Percentiles rank a stretch among this genome's conserved stretches.
phyloP scores from a whole-genome alignment of 1,140 invertebrate species.

The Brachystomella parvula region DNA sequence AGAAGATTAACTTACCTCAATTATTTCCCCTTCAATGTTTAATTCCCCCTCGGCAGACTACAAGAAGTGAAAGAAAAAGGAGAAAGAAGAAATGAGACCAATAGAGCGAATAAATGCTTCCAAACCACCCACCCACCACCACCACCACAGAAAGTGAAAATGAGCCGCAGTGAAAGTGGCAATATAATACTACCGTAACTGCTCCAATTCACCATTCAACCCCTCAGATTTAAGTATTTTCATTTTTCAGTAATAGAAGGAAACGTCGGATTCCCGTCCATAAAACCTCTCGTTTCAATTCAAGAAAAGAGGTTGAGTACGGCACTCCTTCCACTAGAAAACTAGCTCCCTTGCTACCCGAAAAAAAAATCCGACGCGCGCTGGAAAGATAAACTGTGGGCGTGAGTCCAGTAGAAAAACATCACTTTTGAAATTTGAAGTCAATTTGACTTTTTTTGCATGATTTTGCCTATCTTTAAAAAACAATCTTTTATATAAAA shows the following conservation, averaged over 20 bases:
- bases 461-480: too few relatives aligned
- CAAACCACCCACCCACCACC: neutral
- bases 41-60: conserved; percentile 20
- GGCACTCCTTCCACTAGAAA: too few relatives aligned
- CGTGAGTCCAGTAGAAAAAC: too few relatives aligned
- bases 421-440: too few relatives aligned
- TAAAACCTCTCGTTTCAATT: neutral
- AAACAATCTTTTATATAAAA: too few relatives aligned
- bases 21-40: conserved; percentile 27
- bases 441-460: too few relatives aligned
- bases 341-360: too few relatives aligned
- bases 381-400: too few relatives aligned
- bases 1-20: conserved; percentile 28
- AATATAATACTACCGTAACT: neutral
- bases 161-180: neutral
- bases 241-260: neutral
- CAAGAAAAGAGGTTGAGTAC: neutral
- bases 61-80: conserved; percentile 15
- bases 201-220: too few relatives aligned
- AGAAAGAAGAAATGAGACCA: conserved; percentile 13
- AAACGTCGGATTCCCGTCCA: neutral
- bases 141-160: neutral
- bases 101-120: neutral
- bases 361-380: too few relatives aligned
- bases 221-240: neutral